A percentile compares a stretch with the other conserved stretches of the same genome.
phyloP scores from a whole-genome alignment of 2,797 vertebrate genomes.

The Aerospiza tachiro region DNA sequence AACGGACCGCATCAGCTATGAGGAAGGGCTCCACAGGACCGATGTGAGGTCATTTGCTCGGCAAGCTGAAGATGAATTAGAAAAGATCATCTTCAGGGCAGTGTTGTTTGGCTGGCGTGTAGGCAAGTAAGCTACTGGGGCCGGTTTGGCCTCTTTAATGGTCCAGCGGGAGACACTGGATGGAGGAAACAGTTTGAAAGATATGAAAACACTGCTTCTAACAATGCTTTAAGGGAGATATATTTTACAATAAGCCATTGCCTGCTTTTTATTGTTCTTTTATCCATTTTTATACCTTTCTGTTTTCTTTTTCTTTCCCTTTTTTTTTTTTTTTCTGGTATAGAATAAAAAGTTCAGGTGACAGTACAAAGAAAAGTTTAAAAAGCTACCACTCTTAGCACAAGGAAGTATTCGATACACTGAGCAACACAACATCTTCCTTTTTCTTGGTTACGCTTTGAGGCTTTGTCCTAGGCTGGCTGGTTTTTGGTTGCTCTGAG shows the following conservation, averaged over 20 bases:
- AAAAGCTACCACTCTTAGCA: not conserved
- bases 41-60: not conserved
- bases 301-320: not conserved
- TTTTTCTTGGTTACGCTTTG: not conserved
- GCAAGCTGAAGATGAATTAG: not conserved
- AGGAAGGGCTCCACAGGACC: not conserved
- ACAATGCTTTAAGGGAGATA: conserved; percentile 16
- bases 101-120: not conserved
- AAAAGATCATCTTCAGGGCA: not conserved
- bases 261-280: conserved; percentile 34
- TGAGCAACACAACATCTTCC: not conserved
- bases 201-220: conserved; percentile 9
- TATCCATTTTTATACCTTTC: not conserved
- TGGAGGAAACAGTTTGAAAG: conserved; percentile 3
- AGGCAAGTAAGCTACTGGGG: not conserved
- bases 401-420: not conserved
- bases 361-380: not conserved
- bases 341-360: not conserved
- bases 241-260: conserved; percentile 33
- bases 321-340: not conserved
- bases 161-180: not conserved
- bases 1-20: not conserved
- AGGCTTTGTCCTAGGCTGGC: not conserved
- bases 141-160: conserved; percentile 39
- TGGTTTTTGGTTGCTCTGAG: not conserved